These are phyloP conservation scores for Pseudomugil tenellus DNA, from an alignment of 2,797 vertebrate genomes.

Conservation along the genomic window DNA sequence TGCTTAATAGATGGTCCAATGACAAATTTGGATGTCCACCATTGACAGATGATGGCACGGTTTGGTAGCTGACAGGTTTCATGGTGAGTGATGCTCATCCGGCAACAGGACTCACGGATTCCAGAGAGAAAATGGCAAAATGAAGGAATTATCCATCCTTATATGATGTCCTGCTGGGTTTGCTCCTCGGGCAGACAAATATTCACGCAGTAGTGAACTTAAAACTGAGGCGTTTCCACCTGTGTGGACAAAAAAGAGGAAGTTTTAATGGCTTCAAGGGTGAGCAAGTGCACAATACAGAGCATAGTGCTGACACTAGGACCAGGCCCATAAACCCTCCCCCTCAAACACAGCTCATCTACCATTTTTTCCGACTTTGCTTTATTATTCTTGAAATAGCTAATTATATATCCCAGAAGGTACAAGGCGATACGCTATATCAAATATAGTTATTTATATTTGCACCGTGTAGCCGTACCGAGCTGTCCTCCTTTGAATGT, in stretches of 20 bases:
- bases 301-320: conserved; percentile 3
- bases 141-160: conserved; percentile 31
- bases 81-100: conserved; percentile 55
- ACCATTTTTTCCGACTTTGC: not conserved
- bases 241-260: conserved; percentile 15
- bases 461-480: too few species aligned
- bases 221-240: not conserved
- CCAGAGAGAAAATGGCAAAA: conserved; percentile 11
- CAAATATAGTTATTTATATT: rapidly evolving
- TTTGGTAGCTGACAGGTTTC: conserved; percentile 72
- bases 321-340: conserved; percentile 50
- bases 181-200: not conserved
- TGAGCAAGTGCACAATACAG: conserved; percentile 6
- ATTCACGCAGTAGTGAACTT: not conserved
- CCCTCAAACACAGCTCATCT: conserved; percentile 25
- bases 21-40: conserved; percentile 33
- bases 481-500: conserved; percentile 9
- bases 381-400: not conserved
- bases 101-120: conserved; percentile 28
- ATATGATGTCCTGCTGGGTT: conserved; percentile 7
- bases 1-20: conserved; percentile 42
- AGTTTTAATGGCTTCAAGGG: not conserved
- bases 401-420: rapidly evolving
- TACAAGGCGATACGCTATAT: rapidly evolving
- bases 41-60: conserved; percentile 45